phyloP scores from a whole-genome alignment of 2,888 invertebrate species.

The Pammene aurita region DNA sequence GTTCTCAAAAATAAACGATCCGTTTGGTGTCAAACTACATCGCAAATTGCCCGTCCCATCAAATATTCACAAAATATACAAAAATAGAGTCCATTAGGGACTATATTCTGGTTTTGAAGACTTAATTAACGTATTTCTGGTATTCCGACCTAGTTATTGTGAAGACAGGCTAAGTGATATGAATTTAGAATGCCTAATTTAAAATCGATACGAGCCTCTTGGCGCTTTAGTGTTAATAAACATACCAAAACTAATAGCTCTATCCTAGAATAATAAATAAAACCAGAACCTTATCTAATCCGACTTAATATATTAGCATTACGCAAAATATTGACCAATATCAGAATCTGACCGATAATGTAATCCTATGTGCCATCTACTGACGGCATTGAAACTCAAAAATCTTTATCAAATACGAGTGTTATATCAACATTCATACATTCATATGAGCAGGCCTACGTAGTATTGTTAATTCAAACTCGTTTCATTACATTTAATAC shows the following conservation, averaged over 20 bases:
- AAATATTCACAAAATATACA: conserved; percentile 27
- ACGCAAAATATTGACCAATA: neutral
- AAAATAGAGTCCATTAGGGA: conserved; percentile 21
- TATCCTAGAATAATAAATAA: neutral
- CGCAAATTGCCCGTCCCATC: conserved; percentile 11
- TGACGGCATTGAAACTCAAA: neutral
- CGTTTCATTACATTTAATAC: conserved; percentile 5
- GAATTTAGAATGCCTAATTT: conserved; percentile 8
- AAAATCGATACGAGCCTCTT: neutral
- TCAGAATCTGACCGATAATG: neutral
- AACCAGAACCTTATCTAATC: neutral
- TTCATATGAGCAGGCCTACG: neutral
- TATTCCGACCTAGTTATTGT: conserved; percentile 10
- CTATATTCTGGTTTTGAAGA: conserved; percentile 1
- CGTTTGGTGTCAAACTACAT: conserved; percentile 1
- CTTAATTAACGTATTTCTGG: conserved; percentile 8
- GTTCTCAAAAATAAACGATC: neutral
- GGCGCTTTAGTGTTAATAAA: neutral
- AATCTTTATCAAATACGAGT: neutral
- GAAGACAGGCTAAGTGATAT: conserved; percentile 4
- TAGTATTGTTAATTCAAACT: neutral
- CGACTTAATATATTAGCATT: neutral
- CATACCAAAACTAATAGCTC: neutral
- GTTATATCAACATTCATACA: neutral
- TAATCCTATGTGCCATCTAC: neutral